phyloP scores from a whole-genome alignment of 2,797 vertebrate species.

The Eurystomus glaucurus region DNA sequence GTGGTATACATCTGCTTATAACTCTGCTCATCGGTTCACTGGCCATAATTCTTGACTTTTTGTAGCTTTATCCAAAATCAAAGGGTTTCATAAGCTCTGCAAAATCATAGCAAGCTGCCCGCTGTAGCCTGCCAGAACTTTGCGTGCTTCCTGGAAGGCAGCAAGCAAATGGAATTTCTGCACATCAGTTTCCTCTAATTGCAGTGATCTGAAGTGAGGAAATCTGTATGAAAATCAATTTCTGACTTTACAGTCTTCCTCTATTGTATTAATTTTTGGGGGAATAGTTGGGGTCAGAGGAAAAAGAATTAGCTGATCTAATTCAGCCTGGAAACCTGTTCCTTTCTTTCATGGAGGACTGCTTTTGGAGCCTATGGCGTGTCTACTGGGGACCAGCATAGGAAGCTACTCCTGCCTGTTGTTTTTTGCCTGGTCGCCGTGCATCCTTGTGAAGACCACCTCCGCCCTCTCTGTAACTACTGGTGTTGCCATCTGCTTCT shows the following conservation, averaged over 20 bases:
- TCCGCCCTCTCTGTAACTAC: not conserved
- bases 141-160: not conserved
- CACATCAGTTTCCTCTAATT: conserved; percentile 6
- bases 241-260: not conserved
- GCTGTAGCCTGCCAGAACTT: conserved; percentile 26
- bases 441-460: not conserved
- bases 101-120: conserved; percentile 6
- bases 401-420: not conserved
- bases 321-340: not conserved
- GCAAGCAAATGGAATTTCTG: conserved; percentile 9
- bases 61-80: conserved; percentile 36
- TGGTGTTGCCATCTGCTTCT: not conserved
- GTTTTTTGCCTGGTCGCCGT: not conserved
- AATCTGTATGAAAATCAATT: conserved; percentile 47
- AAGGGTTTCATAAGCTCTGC: conserved; percentile 15
- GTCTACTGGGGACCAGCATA: not conserved
- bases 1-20: not conserved
- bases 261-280: not conserved
- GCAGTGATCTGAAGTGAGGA: not conserved
- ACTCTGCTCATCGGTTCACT: not conserved
- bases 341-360: not conserved
- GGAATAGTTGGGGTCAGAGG: not conserved
- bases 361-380: not conserved
- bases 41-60: conserved; percentile 5
- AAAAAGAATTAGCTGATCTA: conserved; percentile 4